Evolutionary conservation across 1,140 invertebrate genomes (phyloP).

Genomic region (Pygmarrhopalites habei): DNA sequence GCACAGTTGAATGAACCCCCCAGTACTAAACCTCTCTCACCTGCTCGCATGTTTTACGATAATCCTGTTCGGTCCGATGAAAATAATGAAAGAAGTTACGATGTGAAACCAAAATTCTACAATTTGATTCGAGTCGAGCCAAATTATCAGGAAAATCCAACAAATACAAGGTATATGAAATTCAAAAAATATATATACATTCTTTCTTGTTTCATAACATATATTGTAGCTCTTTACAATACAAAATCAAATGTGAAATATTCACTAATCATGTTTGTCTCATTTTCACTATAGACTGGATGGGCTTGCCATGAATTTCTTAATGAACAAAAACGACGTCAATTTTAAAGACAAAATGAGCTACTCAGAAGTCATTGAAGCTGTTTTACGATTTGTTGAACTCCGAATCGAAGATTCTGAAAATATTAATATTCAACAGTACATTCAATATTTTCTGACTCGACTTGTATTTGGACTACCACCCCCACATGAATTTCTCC

Average conservation of each 20-base stretch:
- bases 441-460: slow-evolving; percentile 84
- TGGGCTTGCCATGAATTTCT: slow-evolving; percentile 58
- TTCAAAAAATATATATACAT: too few relatives aligned
- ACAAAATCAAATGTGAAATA: too few relatives aligned
- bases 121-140: slow-evolving; percentile 66
- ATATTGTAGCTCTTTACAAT: too few relatives aligned
- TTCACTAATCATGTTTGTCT: too few relatives aligned
- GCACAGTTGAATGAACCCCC: slow-evolving; percentile 15
- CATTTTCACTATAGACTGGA: too few relatives aligned
- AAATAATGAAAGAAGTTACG: slow-evolving; percentile 60
- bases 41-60: slow-evolving; percentile 60
- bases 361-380: slow-evolving; percentile 78
- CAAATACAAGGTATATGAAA: slow-evolving; percentile 51
- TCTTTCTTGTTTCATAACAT: too few relatives aligned
- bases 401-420: slow-evolving; percentile 39
- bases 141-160: slow-evolving; percentile 71
- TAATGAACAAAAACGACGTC: slow-evolving; percentile 35
- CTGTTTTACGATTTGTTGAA: slow-evolving; percentile 64
- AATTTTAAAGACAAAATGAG: slow-evolving; percentile 64
- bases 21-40: slow-evolving; percentile 26
- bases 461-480: slow-evolving; percentile 33
- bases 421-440: slow-evolving; percentile 46
- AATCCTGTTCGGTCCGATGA: slow-evolving; percentile 46
- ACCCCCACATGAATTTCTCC: slow-evolving; percentile 34
- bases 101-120: slow-evolving; percentile 77